Percentiles rank a stretch among this genome's conserved stretches.
Conservation (phyloP, 64 coral and sea anemone genomes). For the Anthopleura sola region DNA sequence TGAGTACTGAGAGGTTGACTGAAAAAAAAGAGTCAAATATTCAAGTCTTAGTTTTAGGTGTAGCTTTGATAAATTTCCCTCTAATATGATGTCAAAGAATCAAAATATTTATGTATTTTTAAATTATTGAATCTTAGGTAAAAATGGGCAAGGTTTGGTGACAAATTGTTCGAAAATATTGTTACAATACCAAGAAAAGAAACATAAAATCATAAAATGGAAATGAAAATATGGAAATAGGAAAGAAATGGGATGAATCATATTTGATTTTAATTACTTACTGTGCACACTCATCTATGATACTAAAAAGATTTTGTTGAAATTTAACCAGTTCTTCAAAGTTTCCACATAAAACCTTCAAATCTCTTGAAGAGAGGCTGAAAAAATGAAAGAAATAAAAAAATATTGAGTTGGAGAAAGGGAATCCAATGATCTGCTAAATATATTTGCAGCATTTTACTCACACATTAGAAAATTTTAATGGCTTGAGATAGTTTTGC, state of each 20-base stretch:
- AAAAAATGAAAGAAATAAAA: background rate
- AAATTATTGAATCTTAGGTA: no score
- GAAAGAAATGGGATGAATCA: background rate
- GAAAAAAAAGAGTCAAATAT: background rate
- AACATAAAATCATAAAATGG: background rate
- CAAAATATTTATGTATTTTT: no score
- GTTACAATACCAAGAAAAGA: no score
- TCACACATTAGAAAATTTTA: conserved; percentile 86
- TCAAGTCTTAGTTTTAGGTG: background rate
- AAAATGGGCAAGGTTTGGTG: background rate
- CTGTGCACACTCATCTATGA: conserved; percentile 91
- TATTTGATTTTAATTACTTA: conserved; percentile 38
- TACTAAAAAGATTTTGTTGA: conserved; percentile 83
- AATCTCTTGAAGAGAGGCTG: conserved; percentile 84
- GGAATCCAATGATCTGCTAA: background rate
- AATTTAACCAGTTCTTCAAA: conserved; percentile 96
- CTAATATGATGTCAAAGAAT: background rate
- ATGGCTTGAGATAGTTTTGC: conserved; percentile 90
- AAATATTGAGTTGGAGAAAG: background rate
- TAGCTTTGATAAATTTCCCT: background rate
- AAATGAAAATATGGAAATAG: background rate
- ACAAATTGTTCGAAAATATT: no score
- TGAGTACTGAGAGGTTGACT: conserved; percentile 82
- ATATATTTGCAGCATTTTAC: conserved; percentile 1
- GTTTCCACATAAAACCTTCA: conserved; percentile 97